Evolutionary conservation across 2,888 invertebrate species (phyloP).

Genomic region (Yponomeuta sedellus): DNA sequence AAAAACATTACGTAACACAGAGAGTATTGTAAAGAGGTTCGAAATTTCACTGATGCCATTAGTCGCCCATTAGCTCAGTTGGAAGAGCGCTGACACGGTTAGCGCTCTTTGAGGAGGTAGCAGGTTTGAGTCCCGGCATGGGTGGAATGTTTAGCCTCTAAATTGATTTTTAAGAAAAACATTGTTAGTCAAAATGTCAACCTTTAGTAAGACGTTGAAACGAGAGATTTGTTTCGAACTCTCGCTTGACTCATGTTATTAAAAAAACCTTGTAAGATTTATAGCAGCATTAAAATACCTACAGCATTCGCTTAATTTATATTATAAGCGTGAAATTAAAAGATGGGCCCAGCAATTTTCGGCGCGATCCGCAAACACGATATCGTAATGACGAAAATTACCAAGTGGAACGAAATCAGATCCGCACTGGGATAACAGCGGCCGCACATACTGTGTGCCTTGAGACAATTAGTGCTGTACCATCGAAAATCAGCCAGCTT

Average conservation of each 20-base stretch:
- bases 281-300: not conserved
- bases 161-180: no score
- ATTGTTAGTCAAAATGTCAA: not conserved
- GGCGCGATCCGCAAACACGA: not conserved
- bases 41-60: no score
- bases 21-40: no score
- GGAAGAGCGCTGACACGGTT: no score
- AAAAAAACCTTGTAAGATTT: not conserved
- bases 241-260: not conserved
- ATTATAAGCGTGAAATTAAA: not conserved
- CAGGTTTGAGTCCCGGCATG: no score
- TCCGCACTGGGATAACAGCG: not conserved
- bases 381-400: conserved; percentile 13
- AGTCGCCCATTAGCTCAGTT: no score
- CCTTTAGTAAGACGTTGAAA: not conserved
- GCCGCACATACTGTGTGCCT: conserved; percentile 11
- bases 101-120: no score
- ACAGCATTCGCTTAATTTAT: not conserved
- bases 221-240: not conserved
- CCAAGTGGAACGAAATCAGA: conserved; percentile 9
- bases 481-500: conserved; percentile 8
- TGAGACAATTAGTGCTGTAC: conserved; percentile 12
- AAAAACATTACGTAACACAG: no score
- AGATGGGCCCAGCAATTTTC: not conserved
- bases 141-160: no score